Percentiles rank a stretch among this genome's conserved stretches.
Conservation (phyloP, 2,888 invertebrate species). For the Sinohyriopsis cumingii region DNA sequence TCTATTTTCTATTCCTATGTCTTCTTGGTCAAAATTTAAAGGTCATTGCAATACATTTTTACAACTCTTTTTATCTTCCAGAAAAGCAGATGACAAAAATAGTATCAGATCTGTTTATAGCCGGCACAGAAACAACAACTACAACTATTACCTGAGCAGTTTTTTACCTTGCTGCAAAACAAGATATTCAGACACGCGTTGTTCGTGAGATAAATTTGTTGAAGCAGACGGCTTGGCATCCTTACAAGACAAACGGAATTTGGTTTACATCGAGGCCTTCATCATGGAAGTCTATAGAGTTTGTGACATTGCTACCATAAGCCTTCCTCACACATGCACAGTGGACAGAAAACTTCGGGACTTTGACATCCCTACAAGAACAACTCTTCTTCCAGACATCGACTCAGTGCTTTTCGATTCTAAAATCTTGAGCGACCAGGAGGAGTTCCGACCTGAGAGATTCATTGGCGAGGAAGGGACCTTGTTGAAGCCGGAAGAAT, state of each 20-base stretch:
- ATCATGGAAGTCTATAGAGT: background rate
- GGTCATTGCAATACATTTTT: no score
- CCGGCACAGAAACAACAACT: constrained; percentile 5
- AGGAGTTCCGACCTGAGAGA: background rate
- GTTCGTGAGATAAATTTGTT: constrained; percentile 1
- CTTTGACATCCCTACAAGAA: background rate
- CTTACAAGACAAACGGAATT: constrained; percentile 3
- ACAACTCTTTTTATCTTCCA: background rate
- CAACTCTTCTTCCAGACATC: background rate
- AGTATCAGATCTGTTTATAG: background rate
- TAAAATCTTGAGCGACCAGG: background rate
- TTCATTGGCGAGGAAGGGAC: background rate
- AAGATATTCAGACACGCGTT: background rate
- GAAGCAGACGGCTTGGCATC: background rate
- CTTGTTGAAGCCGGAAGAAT: background rate
- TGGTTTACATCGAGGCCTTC: constrained; percentile 2
- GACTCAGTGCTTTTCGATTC: background rate
- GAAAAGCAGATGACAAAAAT: background rate
- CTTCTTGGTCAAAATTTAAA: no score
- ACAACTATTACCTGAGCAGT: constrained; percentile 5
- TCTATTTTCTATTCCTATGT: no score
- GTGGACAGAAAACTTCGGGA: background rate
- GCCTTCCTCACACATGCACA: background rate
- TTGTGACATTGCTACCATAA: background rate
- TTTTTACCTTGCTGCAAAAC: background rate